Evolutionary conservation across 2,797 vertebrate genomes (phyloP), one percentile per base, ranked within the genome.

Genomic region (Mallotus villosus): DNA sequence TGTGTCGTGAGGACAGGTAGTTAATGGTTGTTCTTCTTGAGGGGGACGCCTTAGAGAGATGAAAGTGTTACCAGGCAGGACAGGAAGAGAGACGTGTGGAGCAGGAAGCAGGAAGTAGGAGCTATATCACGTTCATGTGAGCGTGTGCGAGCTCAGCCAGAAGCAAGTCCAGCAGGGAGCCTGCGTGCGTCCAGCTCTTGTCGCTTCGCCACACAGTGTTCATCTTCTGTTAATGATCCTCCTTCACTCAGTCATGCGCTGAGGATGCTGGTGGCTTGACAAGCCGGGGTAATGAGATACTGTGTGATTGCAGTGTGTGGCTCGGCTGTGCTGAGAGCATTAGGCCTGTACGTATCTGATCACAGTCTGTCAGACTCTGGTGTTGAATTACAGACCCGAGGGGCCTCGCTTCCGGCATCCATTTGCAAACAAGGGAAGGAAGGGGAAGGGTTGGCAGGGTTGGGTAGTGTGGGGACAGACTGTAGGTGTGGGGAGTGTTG

Each of bases 341-440:
- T 91, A 92, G 82, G 85, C 84, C 90, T 86, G 85, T 89, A 91
- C 87, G 89, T 92, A 91, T 93, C 89, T 90, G 88, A 92, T 92
- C 87, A 80, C 85, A 89, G 90, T 85, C 86, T 84, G 88, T 92
- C 88, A 89, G 92, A 91, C 89, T 84, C 11, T 81, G 82, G 81
- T 90, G 92, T 93, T 91, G 86, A 92, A 91, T 93, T 91, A 91
- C 79, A 5, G 82, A 85, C 86, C 87, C 84, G 64, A 79, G 79
- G 71, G 87, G 86, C 85, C 83, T 78, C 80, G 80, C 83, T 91
- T 90, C 87, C 77, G 80, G 90, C 92, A 88, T 92, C 90, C 90
- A 86, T 89, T 92, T 89, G 84, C 86, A 87, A 87, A 88, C 34
- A n/a, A n/a, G 7, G 34, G 34, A 1, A 37, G 34, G 2, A 8